Evolutionary conservation across 2,888 invertebrate genomes (phyloP), one percentile per base, ranked within the genome.

Genomic region (Xanthorhoe designata): DNA sequence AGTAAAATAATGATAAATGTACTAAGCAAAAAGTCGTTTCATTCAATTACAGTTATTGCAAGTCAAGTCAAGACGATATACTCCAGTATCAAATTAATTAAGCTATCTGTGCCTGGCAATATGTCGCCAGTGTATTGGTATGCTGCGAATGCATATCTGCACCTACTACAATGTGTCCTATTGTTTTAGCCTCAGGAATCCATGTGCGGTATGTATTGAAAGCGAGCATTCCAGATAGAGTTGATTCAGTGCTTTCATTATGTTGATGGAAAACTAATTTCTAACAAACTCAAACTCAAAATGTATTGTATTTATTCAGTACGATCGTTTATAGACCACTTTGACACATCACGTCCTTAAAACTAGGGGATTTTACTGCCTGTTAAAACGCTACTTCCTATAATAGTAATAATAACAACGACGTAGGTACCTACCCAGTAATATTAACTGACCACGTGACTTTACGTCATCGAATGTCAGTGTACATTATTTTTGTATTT

Each of bases 101-200:
- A 65, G 64, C 61, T 67, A 66, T 61, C 54, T 52, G 10, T 9
- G 49, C 54, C 50, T 32, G 53, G 19, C 54, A 65, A 69, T 69
- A 71, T 71, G 66, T 65, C 64, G 61, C 55, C 54, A 15, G 32
- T 53, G 45, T 61, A 66, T 65, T 65, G 70, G 70, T 52, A 66
- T 55, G 61, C 51, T 62, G 60, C 66, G 67, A 61, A 71, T 73
- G 63, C 61, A 64, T 68, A 60, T 63, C 57, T 60, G 17, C 57
- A 58, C 59, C 35, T 54, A 45, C 45, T 62, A 62, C 35, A 72
- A 72, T 69, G 71, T 51, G 73, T 71, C 66, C 72, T 73, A 80
- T 82, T 83, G 82, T 80, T 77, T 79, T 69, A 68, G 70, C 79
- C 80, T 17, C 82, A 82, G 87, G 86, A 87, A 89, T 88, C 74